Evolutionary conservation across 2,797 vertebrate species (phyloP).

Genomic region (Chelmon rostratus): DNA sequence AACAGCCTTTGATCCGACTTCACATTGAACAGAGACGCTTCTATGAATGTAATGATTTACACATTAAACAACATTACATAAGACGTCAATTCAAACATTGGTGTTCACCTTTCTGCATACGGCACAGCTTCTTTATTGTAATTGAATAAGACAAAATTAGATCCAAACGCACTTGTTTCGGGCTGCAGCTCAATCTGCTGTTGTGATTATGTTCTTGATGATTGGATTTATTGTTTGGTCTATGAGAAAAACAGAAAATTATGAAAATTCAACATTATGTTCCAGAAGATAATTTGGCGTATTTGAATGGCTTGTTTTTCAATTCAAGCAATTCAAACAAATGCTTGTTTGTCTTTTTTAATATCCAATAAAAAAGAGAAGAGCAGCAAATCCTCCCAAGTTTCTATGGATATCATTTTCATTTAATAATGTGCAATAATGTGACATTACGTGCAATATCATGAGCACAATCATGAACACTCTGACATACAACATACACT

Average conservation of each 20-base stretch:
- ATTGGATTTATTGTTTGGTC: neutral
- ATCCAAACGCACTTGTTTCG: neutral
- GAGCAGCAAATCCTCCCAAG: neutral
- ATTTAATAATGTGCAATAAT: neutral
- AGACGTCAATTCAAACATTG: slow-evolving; percentile 3
- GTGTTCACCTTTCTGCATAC: neutral
- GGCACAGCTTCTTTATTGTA: neutral
- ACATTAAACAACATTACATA: slow-evolving; percentile 9
- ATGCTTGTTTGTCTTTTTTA: neutral
- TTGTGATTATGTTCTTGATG: neutral
- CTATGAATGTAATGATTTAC: slow-evolving; percentile 17
- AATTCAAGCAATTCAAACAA: neutral
- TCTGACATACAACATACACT: no score
- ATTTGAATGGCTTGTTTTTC: no score
- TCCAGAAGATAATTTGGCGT: no score
- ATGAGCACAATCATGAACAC: neutral
- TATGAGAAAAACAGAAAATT: neutral
- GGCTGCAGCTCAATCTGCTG: neutral
- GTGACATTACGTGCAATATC: neutral
- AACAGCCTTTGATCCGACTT: slow-evolving; percentile 42
- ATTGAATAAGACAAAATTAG: neutral
- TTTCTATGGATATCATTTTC: no score
- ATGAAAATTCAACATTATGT: neutral
- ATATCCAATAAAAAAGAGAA: neutral
- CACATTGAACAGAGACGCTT: neutral